These are phyloP conservation scores for Telenomus remus DNA, from an alignment of 1,140 invertebrate species.

Conservation along the genomic window DNA sequence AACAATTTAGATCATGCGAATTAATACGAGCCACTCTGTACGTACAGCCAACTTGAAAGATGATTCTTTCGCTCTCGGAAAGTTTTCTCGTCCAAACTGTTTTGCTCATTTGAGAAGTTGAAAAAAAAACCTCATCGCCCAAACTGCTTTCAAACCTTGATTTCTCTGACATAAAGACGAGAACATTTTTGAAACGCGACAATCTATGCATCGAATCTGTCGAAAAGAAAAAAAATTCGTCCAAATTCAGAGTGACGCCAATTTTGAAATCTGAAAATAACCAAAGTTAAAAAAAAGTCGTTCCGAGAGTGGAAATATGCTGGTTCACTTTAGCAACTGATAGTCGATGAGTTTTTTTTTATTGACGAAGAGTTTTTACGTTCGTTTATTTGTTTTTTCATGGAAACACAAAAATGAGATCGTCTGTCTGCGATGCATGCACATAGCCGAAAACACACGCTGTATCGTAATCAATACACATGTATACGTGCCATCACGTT, in stretches of 20 bases:
- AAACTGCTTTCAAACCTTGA: too few relatives aligned
- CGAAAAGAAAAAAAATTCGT: conserved; percentile 6
- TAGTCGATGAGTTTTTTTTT: too few relatives aligned
- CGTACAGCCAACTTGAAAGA: not conserved
- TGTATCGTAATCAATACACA: conserved; percentile 45
- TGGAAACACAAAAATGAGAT: conserved; percentile 20
- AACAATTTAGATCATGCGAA: not conserved
- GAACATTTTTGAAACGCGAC: too few relatives aligned
- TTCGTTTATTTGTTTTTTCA: too few relatives aligned
- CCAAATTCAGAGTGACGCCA: conserved; percentile 15
- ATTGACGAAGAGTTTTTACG: too few relatives aligned
- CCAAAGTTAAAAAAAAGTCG: conserved; percentile 8
- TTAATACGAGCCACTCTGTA: too few relatives aligned
- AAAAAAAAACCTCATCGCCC: too few relatives aligned
- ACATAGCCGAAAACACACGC: conserved; percentile 1
- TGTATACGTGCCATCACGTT: conserved; percentile 48
- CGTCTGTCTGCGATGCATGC: not conserved
- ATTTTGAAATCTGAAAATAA: conserved; percentile 15
- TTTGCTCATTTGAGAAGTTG: too few relatives aligned
- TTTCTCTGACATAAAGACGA: not conserved
- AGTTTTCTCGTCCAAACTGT: too few relatives aligned
- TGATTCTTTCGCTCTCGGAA: too few relatives aligned
- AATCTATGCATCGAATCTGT: conserved; percentile 11
- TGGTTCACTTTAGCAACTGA: conserved; percentile 7
- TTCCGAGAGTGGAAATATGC: conserved; percentile 12